These are phyloP conservation scores for Matsumurasca onukii DNA, from an alignment of 1,140 invertebrate genomes.

Conservation along the genomic window DNA sequence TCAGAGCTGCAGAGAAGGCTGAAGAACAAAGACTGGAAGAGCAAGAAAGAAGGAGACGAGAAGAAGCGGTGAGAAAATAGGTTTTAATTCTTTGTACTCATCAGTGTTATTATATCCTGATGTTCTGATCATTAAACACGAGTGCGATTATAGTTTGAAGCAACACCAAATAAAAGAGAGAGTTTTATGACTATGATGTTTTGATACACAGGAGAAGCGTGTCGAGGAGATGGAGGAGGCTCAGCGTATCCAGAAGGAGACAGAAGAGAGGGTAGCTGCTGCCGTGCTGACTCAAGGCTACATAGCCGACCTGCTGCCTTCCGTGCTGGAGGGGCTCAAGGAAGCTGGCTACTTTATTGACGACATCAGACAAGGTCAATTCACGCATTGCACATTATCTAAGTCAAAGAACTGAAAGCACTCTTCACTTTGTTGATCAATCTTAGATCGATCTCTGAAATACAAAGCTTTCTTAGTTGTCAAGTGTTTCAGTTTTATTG, in stretches of 20 bases:
- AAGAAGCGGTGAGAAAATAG: slow-evolving; percentile 54
- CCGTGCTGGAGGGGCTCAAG: slow-evolving; percentile 75
- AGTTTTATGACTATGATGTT: too few species aligned
- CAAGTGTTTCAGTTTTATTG: too few species aligned
- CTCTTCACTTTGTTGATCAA: too few species aligned
- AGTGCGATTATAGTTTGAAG: too few species aligned
- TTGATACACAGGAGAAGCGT: slow-evolving; percentile 53
- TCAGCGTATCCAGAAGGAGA: slow-evolving; percentile 61
- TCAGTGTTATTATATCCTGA: not conserved
- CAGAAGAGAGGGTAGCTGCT: slow-evolving; percentile 77
- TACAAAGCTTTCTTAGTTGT: too few species aligned
- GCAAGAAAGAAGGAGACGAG: slow-evolving; percentile 63
- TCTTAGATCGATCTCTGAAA: too few species aligned
- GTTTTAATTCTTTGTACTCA: not conserved
- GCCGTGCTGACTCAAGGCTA: slow-evolving; percentile 79
- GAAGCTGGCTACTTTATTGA: slow-evolving; percentile 74
- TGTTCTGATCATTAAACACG: too few species aligned
- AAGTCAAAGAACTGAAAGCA: not conserved
- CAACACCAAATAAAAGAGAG: too few species aligned
- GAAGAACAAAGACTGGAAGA: slow-evolving; percentile 73
- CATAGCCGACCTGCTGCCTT: slow-evolving; percentile 79
- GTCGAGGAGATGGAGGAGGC: slow-evolving; percentile 58
- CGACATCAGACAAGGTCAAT: slow-evolving; percentile 64
- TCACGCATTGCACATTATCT: not conserved
- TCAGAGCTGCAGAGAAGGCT: slow-evolving; percentile 74